Percentiles rank a stretch among this genome's conserved stretches.
Conservation (phyloP, 2,113 vertebrate genomes). For the Capricornis sumatraensis region DNA sequence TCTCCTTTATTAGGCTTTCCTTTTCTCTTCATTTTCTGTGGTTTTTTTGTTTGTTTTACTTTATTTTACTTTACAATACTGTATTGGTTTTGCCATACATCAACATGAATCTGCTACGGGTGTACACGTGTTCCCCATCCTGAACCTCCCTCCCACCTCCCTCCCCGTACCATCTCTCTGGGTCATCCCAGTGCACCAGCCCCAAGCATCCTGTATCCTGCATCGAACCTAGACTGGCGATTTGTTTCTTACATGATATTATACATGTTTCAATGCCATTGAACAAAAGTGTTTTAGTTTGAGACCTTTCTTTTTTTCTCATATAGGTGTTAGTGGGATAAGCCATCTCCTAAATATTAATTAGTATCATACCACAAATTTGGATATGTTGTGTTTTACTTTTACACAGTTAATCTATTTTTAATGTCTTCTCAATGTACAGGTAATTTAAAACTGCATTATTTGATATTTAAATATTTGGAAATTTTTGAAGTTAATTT, state of each 20-base stretch:
- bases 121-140: no score
- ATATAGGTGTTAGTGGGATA: not conserved
- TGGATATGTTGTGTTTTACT: not conserved
- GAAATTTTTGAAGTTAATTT: not conserved
- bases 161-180: no score
- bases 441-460: not conserved
- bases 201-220: no score
- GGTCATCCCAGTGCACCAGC: no score
- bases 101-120: accelerated
- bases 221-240: no score
- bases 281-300: not conserved
- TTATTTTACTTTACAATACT: no score
- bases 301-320: not conserved
- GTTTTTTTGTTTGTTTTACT: not conserved
- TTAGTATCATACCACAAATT: not conserved
- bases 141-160: no score
- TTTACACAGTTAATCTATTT: not conserved
- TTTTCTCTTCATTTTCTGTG: not conserved
- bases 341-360: not conserved
- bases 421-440: not conserved
- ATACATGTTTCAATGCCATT: no score
- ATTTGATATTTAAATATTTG: not conserved
- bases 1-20: not conserved
- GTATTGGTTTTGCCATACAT: no score
- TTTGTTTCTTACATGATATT: no score